phyloP scores from a whole-genome alignment of 2,888 invertebrate genomes.

The Steinernema scapterisci region DNA sequence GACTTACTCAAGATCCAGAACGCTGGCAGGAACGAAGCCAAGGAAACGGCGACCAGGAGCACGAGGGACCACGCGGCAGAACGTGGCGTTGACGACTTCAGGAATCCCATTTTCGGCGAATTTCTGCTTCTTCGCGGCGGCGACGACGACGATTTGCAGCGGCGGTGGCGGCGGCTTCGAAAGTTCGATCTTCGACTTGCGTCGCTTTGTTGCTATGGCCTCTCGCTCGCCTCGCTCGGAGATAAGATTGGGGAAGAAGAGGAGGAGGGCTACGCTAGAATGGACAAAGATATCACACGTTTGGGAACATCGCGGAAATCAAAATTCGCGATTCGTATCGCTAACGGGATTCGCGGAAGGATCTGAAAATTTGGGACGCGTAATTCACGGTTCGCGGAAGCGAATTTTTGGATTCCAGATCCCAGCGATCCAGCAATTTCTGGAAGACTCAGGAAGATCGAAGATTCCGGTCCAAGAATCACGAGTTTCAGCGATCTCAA shows the following conservation, averaged over 20 bases:
- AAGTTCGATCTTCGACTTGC: background rate
- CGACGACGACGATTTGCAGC: too few relatives aligned
- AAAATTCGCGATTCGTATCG: background rate
- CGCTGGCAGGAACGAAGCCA: background rate
- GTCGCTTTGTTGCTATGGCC: background rate
- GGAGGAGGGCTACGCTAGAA: slow-evolving; percentile 3
- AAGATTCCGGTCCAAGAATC: too few relatives aligned
- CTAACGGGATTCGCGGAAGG: background rate
- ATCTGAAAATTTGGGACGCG: too few relatives aligned
- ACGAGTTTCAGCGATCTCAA: too few relatives aligned
- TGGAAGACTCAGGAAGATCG: too few relatives aligned
- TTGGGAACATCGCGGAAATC: background rate
- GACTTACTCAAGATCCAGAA: slow-evolving; percentile 21
- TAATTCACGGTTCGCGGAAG: too few relatives aligned
- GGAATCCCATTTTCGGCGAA: slow-evolving; percentile 17
- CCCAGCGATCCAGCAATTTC: too few relatives aligned
- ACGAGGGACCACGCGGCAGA: slow-evolving; percentile 13
- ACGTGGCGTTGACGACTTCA: background rate
- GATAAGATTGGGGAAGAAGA: background rate
- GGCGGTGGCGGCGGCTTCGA: background rate
- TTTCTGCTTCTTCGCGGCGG: too few relatives aligned
- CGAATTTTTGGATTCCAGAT: too few relatives aligned
- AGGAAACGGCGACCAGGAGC: background rate
- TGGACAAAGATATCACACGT: background rate
- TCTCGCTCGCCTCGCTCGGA: background rate